Evolutionary conservation across 2,797 vertebrate genomes (phyloP).

Genomic region (Setipinna tenuifilis): DNA sequence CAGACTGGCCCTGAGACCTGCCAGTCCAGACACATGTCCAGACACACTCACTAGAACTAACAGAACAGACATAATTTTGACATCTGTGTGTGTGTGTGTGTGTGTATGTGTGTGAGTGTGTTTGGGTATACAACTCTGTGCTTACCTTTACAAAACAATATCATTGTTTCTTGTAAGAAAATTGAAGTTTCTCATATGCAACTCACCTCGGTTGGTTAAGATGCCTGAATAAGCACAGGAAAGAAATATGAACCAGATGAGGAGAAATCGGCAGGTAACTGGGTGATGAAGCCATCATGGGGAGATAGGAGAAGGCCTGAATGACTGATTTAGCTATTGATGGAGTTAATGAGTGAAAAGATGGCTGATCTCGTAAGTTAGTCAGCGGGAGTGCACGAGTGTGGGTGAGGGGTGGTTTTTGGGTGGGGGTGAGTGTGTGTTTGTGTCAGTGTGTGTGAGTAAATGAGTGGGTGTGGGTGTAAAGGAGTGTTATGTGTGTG

Average conservation of each 20-base stretch:
- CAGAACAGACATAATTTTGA: background rate
- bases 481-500: background rate
- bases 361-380: too few species aligned
- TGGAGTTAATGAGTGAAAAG: background rate
- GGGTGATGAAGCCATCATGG: background rate
- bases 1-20: background rate
- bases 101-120: background rate
- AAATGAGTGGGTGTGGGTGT: too few species aligned
- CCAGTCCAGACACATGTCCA: too few species aligned
- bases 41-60: background rate
- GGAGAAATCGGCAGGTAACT: background rate
- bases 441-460: background rate
- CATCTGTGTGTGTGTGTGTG: background rate
- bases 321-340: background rate
- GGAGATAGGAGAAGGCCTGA: background rate
- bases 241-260: background rate
- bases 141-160: background rate
- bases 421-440: background rate
- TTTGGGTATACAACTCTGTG: background rate
- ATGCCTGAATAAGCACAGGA: background rate
- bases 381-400: too few species aligned
- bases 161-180: background rate
- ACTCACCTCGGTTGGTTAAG: background rate
- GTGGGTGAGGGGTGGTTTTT: background rate
- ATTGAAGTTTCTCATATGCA: background rate